phyloP scores from a whole-genome alignment of 1,140 invertebrate genomes.

The Zaprionus taronus region DNA sequence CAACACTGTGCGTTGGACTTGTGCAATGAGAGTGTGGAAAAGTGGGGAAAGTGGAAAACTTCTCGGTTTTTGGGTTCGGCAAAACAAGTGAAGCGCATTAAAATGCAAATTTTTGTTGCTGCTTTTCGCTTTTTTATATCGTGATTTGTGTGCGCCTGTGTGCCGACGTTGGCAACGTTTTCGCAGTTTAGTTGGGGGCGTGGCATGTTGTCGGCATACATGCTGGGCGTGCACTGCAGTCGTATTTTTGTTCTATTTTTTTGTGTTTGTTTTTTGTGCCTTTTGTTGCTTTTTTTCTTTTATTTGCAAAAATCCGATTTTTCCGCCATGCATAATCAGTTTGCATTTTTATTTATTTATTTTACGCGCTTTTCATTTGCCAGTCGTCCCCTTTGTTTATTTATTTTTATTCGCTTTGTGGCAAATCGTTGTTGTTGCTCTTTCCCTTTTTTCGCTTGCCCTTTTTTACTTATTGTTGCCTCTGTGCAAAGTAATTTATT shows the following conservation, averaged over 20 bases:
- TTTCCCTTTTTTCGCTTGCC: slow-evolving; percentile 18
- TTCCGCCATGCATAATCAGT: slow-evolving; percentile 81
- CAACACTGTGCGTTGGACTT: slow-evolving; percentile 14
- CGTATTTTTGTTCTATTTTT: slow-evolving; percentile 35
- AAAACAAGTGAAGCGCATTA: slow-evolving; percentile 82
- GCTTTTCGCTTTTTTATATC: slow-evolving; percentile 44
- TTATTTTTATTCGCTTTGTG: slow-evolving; percentile 64
- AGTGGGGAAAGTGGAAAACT: slow-evolving; percentile 35
- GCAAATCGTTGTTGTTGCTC: slow-evolving; percentile 38
- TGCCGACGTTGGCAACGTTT: slow-evolving; percentile 24
- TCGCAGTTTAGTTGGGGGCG: slow-evolving; percentile 76
- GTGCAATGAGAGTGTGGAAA: slow-evolving; percentile 17
- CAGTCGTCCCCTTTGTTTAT: slow-evolving; percentile 41
- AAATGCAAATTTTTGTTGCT: slow-evolving; percentile 74
- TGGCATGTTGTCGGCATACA: slow-evolving; percentile 47
- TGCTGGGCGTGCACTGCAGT: slow-evolving; percentile 40
- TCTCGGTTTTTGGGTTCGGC: slow-evolving; percentile 46
- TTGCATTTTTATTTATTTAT: slow-evolving; percentile 81
- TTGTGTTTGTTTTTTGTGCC: neutral
- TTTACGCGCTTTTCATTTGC: slow-evolving; percentile 81
- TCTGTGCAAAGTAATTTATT: slow-evolving; percentile 78
- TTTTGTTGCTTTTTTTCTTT: slow-evolving; percentile 3
- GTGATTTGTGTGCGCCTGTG: slow-evolving; percentile 69
- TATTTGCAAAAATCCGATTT: slow-evolving; percentile 66
- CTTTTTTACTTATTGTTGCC: slow-evolving; percentile 47